phyloP scores from a whole-genome alignment of 2,888 invertebrate species.

The Incurvaria masculella region DNA sequence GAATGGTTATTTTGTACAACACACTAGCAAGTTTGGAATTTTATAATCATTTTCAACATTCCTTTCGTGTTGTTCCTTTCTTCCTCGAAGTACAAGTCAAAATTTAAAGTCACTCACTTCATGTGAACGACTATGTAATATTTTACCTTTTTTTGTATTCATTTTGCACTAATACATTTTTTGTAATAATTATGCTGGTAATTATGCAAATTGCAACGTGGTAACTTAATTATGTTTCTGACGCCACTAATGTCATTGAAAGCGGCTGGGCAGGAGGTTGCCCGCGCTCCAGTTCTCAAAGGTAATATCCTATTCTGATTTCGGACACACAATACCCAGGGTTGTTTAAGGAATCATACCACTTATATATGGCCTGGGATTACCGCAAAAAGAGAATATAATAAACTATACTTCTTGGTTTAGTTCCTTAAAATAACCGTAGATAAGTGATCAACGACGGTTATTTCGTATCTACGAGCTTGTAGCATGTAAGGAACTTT shows the following conservation, averaged over 20 bases:
- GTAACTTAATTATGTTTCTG: too few species aligned
- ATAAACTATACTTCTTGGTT: too few species aligned
- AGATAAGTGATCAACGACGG: too few species aligned
- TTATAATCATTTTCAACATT: constrained; percentile 1
- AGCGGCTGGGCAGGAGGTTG: too few species aligned
- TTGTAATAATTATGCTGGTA: background rate
- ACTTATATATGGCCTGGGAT: too few species aligned
- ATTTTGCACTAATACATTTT: background rate
- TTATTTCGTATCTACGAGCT: too few species aligned
- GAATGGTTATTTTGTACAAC: constrained; percentile 15
- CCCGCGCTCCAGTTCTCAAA: background rate
- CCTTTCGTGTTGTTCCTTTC: background rate
- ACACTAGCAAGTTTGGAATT: background rate
- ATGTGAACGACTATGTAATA: background rate
- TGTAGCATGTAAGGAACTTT: too few species aligned
- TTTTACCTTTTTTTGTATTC: background rate
- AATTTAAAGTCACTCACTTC: background rate
- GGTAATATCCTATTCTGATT: background rate
- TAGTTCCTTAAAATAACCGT: too few species aligned
- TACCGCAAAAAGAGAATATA: too few species aligned
- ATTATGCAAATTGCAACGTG: too few species aligned
- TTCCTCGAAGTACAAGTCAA: background rate
- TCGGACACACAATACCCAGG: too few species aligned
- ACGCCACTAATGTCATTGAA: background rate
- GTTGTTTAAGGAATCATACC: background rate